phyloP scores from a whole-genome alignment of 1,140 invertebrate genomes.

The Platyscapa corneri region DNA sequence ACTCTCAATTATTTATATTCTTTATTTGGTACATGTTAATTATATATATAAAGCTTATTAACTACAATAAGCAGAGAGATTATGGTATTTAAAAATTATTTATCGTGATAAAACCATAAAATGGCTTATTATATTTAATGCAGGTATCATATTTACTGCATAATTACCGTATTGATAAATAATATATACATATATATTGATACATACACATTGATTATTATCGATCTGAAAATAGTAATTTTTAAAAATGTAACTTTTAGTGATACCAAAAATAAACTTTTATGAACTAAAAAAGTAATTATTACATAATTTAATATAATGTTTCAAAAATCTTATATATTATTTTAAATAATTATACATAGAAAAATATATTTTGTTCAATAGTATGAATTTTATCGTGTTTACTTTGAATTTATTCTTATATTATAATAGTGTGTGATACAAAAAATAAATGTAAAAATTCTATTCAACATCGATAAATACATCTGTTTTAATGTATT shows the following conservation, averaged over 20 bases:
- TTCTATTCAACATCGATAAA: no score
- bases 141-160: conserved; percentile 3
- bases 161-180: conserved; percentile 9
- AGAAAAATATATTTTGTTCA: neutral
- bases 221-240: neutral
- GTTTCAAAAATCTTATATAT: neutral
- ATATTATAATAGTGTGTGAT: neutral
- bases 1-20: conserved; percentile 3
- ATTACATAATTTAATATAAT: neutral
- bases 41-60: conserved; percentile 34
- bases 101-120: conserved; percentile 1
- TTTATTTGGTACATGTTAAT: conserved; percentile 2
- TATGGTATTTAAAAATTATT: neutral
- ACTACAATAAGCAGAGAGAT: neutral
- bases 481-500: neutral
- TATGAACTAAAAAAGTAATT: neutral
- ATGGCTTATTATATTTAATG: neutral
- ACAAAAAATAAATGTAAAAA: no score
- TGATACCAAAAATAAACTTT: neutral
- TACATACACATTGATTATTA: neutral
- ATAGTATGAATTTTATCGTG: neutral
- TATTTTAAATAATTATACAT: neutral
- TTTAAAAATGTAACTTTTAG: neutral
- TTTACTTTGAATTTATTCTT: neutral
- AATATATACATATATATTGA: neutral